Evolutionary conservation across 2,888 invertebrate genomes (phyloP).

Genomic region (Drosophila yooni): DNA sequence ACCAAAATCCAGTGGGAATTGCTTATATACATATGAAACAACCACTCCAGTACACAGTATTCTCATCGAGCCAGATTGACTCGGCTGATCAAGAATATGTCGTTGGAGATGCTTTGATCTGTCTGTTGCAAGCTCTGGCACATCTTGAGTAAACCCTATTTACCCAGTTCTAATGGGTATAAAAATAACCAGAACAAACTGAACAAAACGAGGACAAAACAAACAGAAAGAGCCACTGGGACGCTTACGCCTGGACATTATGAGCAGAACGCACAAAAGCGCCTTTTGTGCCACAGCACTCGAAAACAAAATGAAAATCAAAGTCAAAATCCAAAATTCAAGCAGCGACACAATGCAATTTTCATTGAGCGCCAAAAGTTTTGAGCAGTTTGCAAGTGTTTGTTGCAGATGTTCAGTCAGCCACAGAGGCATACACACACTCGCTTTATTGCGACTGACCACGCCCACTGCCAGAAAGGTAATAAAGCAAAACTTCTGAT

Average conservation of each 20-base stretch:
- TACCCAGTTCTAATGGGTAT: not conserved
- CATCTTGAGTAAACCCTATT: not conserved
- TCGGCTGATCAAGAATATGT: not conserved
- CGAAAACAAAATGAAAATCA: slow-evolving; percentile 23
- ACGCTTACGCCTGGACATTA: slow-evolving; percentile 24
- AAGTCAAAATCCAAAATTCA: slow-evolving; percentile 17
- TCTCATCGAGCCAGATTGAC: not conserved
- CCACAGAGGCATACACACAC: slow-evolving; percentile 15
- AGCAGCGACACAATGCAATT: slow-evolving; percentile 69
- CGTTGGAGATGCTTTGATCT: not conserved
- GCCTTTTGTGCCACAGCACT: slow-evolving; percentile 14
- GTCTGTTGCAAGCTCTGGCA: not conserved
- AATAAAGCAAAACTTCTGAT: slow-evolving; percentile 74
- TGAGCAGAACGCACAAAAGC: slow-evolving; percentile 21
- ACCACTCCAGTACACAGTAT: too few species aligned
- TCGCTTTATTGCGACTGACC: not conserved
- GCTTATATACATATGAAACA: too few species aligned
- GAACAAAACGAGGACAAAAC: slow-evolving; percentile 25
- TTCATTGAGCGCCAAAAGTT: slow-evolving; percentile 76
- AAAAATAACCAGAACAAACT: slow-evolving; percentile 45
- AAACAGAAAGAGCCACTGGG: slow-evolving; percentile 48
- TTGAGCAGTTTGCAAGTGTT: slow-evolving; percentile 26
- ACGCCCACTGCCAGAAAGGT: slow-evolving; percentile 59
- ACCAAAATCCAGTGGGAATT: too few species aligned
- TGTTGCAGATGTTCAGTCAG: slow-evolving; percentile 35